These are phyloP conservation scores for Origma solitaria DNA, from an alignment of 2,113 vertebrate species.

Conservation along the genomic window DNA sequence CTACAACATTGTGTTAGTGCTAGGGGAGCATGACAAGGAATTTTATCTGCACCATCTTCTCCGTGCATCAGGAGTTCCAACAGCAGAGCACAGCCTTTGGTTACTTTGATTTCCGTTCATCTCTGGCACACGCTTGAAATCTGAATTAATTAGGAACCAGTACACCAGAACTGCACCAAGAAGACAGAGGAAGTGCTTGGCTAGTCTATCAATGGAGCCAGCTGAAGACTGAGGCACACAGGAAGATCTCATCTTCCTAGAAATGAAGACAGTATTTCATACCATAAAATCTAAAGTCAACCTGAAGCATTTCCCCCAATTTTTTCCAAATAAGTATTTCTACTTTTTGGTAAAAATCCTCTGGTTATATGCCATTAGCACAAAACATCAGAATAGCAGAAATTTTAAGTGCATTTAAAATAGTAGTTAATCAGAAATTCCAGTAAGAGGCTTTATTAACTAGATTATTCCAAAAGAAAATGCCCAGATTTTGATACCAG, in stretches of 20 bases:
- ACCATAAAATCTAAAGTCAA: neutral
- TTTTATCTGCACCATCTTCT: neutral
- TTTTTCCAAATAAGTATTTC: neutral
- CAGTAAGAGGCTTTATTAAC: neutral
- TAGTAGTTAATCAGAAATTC: neutral
- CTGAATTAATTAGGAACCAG: neutral
- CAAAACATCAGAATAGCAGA: neutral
- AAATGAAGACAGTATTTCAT: neutral
- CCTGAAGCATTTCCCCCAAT: neutral
- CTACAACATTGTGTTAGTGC: neutral
- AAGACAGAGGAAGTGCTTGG: neutral
- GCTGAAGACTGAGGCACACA: neutral
- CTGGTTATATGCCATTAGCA: neutral
- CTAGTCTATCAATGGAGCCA: neutral
- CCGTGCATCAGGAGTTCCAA: fast-evolving
- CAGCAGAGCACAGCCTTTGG: neutral
- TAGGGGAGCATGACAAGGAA: neutral
- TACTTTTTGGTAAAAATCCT: neutral
- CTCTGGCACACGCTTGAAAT: neutral
- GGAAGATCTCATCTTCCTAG: neutral
- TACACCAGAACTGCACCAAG: neutral
- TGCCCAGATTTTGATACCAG: neutral
- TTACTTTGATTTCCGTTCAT: neutral
- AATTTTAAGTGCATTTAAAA: neutral
- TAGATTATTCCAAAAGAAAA: neutral